Evolutionary conservation across 2,797 vertebrate species (phyloP).

Genomic region (Xiphophorus birchmanni): DNA sequence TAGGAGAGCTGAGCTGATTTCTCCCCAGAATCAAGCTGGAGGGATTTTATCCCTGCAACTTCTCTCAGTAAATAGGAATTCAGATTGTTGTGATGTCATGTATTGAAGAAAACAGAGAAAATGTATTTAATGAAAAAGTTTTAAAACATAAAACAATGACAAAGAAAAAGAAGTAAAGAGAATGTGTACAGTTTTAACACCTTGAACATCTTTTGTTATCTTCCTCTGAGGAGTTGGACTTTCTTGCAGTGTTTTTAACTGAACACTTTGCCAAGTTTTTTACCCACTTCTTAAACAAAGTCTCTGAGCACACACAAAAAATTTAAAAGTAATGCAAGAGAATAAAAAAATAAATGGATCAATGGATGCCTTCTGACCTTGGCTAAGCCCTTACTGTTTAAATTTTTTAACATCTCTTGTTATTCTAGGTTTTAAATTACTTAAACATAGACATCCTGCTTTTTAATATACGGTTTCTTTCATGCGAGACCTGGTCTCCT

Average conservation of each 20-base stretch:
- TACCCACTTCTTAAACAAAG: neutral
- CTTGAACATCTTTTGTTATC: neutral
- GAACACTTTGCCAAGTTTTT: neutral
- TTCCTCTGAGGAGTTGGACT: neutral
- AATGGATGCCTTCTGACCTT: neutral
- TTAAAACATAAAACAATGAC: neutral
- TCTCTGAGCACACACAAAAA: neutral
- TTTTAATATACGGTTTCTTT: neutral
- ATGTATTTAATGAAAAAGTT: neutral
- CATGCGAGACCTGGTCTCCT: neutral
- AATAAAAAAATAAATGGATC: neutral
- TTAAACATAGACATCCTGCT: neutral
- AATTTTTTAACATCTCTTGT: no score
- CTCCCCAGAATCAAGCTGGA: neutral
- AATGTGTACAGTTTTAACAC: neutral
- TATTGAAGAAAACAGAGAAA: neutral
- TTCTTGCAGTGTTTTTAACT: neutral
- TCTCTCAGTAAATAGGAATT: neutral
- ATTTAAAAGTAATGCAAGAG: neutral
- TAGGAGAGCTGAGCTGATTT: neutral
- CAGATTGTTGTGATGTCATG: neutral
- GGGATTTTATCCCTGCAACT: neutral
- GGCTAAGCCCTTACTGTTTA: no score
- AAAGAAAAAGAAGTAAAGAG: neutral
- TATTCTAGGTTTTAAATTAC: no score